Percentiles rank a stretch among this genome's conserved stretches.
Conservation (phyloP, 2,113 vertebrate species). For the Saguinus imperator region DNA sequence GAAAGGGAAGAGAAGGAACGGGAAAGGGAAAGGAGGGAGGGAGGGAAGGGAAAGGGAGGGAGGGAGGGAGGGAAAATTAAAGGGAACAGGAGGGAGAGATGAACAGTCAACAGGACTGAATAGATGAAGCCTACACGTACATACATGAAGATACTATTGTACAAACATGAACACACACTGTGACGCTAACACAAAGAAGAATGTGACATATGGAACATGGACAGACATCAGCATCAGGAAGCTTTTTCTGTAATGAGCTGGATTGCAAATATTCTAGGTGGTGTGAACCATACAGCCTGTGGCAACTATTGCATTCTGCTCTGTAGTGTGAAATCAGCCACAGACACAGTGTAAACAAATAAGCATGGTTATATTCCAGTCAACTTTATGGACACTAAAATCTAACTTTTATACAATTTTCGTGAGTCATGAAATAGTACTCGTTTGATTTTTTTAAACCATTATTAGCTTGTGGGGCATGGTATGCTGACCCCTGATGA, state of each 20-base stretch:
- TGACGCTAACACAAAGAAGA: background rate
- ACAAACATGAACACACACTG: background rate
- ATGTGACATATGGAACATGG: background rate
- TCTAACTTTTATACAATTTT: conserved; percentile 39
- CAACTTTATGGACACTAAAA: background rate
- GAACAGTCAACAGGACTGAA: background rate
- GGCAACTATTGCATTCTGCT: background rate
- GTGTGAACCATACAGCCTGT: background rate
- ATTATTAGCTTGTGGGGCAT: background rate
- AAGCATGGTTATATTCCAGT: conserved; percentile 8
- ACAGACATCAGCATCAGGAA: background rate
- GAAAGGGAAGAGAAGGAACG: too few species aligned
- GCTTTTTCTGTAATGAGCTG: background rate
- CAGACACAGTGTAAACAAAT: background rate
- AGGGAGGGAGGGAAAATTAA: too few species aligned
- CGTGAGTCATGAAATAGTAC: background rate
- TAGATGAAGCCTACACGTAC: background rate
- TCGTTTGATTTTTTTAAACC: conserved; percentile 29
- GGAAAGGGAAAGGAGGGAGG: too few species aligned
- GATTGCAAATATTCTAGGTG: background rate
- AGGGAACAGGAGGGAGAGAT: background rate
- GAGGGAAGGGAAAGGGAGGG: too few species aligned
- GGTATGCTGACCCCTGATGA: background rate
- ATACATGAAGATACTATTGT: background rate
- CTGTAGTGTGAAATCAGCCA: conserved; percentile 19